A percentile compares a stretch with the other conserved stretches of the same genome.
These are phyloP conservation scores for Hylomyscus alleni DNA, from an alignment of 2,797 vertebrate genomes.

Conservation along the genomic window DNA sequence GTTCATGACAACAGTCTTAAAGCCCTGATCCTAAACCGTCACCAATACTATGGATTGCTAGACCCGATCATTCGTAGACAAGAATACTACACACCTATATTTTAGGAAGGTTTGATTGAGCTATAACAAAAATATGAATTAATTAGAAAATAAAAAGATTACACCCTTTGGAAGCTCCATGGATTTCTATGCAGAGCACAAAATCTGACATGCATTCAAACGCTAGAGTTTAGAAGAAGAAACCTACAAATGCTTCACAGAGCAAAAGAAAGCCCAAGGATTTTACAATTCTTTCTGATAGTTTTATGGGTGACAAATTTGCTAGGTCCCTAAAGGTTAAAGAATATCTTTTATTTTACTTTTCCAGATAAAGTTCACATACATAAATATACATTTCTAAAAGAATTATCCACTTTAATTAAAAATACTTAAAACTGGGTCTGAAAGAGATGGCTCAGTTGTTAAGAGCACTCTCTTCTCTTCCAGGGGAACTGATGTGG, in stretches of 20 bases:
- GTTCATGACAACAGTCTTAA: not conserved
- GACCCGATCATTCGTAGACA: not conserved
- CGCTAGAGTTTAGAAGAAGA: not conserved
- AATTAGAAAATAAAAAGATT: conserved; percentile 18
- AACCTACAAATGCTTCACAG: not conserved
- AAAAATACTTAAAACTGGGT: not conserved
- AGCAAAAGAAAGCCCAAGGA: not conserved
- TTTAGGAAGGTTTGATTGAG: conserved; percentile 26
- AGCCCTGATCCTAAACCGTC: conserved; percentile 31
- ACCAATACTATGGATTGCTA: conserved; percentile 5
- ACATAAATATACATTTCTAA: not conserved
- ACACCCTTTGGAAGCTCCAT: not conserved
- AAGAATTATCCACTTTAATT: not conserved
- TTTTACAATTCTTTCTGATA: conserved; percentile 6
- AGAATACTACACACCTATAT: not conserved
- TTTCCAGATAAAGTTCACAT: not conserved
- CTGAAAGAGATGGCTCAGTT: not conserved
- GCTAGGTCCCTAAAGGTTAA: not conserved
- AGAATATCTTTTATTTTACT: conserved; percentile 19
- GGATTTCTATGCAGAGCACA: conserved; percentile 20
- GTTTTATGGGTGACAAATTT: not conserved
- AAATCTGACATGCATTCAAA: conserved; percentile 28
- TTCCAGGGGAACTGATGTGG: not conserved
- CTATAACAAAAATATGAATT: not conserved
- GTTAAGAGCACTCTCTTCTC: not conserved